Percentiles rank a stretch among this genome's conserved stretches.
Evolutionary conservation across 1,140 invertebrate genomes (phyloP).

Genomic region (Diploscapter pachys): DNA sequence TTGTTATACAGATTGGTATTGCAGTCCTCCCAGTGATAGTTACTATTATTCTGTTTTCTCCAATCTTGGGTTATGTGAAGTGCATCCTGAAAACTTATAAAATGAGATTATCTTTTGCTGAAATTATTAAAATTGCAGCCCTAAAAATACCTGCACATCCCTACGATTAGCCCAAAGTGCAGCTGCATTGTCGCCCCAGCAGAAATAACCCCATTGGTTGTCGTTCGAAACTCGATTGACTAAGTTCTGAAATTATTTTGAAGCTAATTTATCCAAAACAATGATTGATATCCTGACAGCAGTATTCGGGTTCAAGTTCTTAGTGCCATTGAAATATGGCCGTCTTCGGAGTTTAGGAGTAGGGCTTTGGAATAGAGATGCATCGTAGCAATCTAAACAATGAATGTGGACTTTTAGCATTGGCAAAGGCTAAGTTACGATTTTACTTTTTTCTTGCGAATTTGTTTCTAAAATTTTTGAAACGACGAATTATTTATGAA

Average conservation of each 20-base stretch:
- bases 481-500: neutral
- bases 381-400: no score
- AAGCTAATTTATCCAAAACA: neutral
- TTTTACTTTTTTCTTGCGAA: neutral
- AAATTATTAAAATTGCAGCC: neutral
- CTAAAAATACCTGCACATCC: conserved; percentile 15
- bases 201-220: conserved; percentile 29
- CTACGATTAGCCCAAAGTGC: conserved; percentile 22
- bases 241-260: conserved; percentile 13
- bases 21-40: neutral
- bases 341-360: no score
- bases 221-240: conserved; percentile 37
- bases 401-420: no score
- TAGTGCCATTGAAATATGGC: no score
- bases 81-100: conserved; percentile 20
- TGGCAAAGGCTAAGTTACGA: neutral
- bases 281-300: neutral
- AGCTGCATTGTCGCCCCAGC: conserved; percentile 37
- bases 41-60: conserved; percentile 13
- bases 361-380: no score
- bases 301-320: conserved; percentile 1
- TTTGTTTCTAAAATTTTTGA: neutral
- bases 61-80: conserved; percentile 29
- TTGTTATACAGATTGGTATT: conserved; percentile 12
- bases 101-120: neutral